Conservation (phyloP, 2,888 invertebrate genomes). For the Hemaris fuciformis region DNA sequence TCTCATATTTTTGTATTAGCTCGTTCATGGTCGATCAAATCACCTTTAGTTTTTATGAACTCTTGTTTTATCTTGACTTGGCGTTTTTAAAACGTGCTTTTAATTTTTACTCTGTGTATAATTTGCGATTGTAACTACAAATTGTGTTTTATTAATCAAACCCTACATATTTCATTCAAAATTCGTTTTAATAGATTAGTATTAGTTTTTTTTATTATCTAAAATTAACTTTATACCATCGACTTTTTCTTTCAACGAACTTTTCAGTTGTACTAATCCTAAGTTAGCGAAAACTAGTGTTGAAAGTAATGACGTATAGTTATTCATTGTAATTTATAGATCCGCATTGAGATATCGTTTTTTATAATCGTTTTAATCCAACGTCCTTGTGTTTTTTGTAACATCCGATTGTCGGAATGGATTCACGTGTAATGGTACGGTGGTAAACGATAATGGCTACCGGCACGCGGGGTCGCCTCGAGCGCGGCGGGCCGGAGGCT, state of each 20-base stretch:
- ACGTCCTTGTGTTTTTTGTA: conserved; percentile 4
- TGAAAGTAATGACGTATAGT: not conserved
- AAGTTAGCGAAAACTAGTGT: not conserved
- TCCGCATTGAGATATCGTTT: not conserved
- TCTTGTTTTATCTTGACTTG: not conserved
- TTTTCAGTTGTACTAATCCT: too few species aligned
- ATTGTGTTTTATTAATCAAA: too few species aligned
- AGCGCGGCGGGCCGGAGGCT: conserved; percentile 30
- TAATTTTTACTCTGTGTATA: too few species aligned
- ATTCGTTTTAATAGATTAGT: too few species aligned
- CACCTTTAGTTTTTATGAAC: too few species aligned
- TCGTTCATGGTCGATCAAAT: not conserved
- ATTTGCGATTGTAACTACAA: too few species aligned
- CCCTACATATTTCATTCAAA: too few species aligned
- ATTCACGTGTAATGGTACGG: conserved; percentile 51
- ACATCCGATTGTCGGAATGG: conserved; percentile 21
- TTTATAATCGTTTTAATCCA: not conserved
- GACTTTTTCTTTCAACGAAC: too few species aligned
- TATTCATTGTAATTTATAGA: not conserved
- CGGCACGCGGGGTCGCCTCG: conserved; percentile 38
- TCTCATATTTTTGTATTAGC: not conserved
- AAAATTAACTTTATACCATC: too few species aligned
- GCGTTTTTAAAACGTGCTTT: not conserved
- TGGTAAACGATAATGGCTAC: conserved; percentile 65
- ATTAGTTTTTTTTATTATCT: too few species aligned